A percentile compares a stretch with the other conserved stretches of the same genome.
phyloP scores from a whole-genome alignment of 2,888 invertebrate genomes.

The Tetrapedia diversipes region DNA sequence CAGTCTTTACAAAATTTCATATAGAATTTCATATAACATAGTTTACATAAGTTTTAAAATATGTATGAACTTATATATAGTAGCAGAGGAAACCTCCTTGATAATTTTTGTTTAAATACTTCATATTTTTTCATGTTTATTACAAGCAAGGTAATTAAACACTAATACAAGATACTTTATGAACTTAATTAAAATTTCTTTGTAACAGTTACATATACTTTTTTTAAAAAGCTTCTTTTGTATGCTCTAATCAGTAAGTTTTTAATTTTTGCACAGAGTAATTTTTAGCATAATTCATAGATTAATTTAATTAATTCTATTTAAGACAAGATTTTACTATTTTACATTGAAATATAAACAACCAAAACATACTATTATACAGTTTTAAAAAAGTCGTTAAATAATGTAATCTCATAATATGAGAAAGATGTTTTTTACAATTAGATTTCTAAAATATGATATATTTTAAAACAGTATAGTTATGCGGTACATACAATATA shows the following conservation, averaged over 20 bases:
- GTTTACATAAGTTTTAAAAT: conserved; percentile 56
- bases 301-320: conserved; percentile 17
- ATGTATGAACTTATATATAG: conserved; percentile 59
- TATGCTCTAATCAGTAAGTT: conserved; percentile 18
- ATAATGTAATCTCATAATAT: conserved; percentile 23
- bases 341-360: conserved; percentile 11
- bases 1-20: conserved; percentile 74
- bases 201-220: conserved; percentile 30
- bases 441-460: conserved; percentile 42
- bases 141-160: conserved; percentile 44
- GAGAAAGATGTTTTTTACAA: conserved; percentile 34
- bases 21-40: conserved; percentile 52
- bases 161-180: conserved; percentile 41
- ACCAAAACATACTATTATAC: conserved; percentile 23
- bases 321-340: conserved; percentile 24
- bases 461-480: conserved; percentile 49
- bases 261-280: conserved; percentile 12
- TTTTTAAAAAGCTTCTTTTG: conserved; percentile 11
- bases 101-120: conserved; percentile 34
- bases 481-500: conserved; percentile 47
- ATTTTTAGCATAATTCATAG: conserved; percentile 2
- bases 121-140: conserved; percentile 38
- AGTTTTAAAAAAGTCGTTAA: conserved; percentile 15
- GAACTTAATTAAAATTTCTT: conserved; percentile 25
- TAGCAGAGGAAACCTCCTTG: conserved; percentile 56